phyloP scores from a whole-genome alignment of 2,113 vertebrate genomes.

The Lipotes vexillifer region DNA sequence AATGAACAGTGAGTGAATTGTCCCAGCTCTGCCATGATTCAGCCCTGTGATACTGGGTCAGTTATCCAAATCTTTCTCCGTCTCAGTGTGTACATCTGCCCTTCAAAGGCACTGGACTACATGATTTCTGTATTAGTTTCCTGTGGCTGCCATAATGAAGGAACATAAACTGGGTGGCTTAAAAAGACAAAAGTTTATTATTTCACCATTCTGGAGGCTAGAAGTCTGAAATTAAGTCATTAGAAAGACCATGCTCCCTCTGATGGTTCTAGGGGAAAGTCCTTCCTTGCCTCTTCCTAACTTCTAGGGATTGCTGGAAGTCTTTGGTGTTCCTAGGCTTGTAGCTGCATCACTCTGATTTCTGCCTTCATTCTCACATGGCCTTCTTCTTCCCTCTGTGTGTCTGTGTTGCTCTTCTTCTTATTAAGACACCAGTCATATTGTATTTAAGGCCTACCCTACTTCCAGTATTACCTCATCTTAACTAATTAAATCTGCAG shows the following conservation, averaged over 20 bases:
- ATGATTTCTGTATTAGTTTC: background rate
- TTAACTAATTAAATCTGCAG: background rate
- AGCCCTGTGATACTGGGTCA: background rate
- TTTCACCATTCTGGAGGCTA: background rate
- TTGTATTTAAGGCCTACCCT: background rate
- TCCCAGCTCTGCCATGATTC: background rate
- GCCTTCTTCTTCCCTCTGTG: background rate
- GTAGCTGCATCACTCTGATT: background rate
- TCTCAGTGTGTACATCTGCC: background rate
- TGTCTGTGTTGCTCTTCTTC: background rate
- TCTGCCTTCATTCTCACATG: background rate
- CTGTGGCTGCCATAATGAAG: background rate
- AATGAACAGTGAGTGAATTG: background rate
- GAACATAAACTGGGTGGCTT: background rate
- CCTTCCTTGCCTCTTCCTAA: background rate
- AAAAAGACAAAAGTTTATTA: background rate
- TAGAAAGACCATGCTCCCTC: background rate
- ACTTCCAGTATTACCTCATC: background rate
- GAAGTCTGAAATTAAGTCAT: background rate
- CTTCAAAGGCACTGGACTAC: background rate
- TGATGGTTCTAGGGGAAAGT: background rate
- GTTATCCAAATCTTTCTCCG: background rate
- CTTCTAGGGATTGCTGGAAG: background rate
- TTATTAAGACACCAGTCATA: background rate
- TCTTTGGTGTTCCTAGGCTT: background rate